phyloP scores from a whole-genome alignment of 2,888 invertebrate genomes.

The Drosophila nr. fundita region DNA sequence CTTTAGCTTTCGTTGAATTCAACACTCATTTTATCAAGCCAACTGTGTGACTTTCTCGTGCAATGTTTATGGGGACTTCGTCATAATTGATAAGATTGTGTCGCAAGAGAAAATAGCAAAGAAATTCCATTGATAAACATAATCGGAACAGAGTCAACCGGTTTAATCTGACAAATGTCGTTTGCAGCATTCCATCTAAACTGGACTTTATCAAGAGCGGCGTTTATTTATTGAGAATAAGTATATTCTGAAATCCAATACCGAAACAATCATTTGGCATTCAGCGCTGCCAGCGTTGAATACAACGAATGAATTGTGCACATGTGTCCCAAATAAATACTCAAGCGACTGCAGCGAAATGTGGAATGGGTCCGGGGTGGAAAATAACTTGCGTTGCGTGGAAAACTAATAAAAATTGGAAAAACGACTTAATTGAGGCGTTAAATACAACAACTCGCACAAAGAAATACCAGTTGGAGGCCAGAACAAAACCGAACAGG shows the following conservation, averaged over 20 bases:
- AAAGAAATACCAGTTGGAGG: conserved; percentile 17
- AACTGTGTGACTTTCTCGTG: conserved; percentile 6
- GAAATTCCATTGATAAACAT: conserved; percentile 37
- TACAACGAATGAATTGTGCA: conserved; percentile 47
- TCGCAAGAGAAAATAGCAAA: conserved; percentile 4
- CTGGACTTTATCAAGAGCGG: conserved; percentile 30
- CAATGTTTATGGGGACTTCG: conserved; percentile 2
- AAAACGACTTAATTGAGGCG: conserved; percentile 73
- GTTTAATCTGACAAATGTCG: conserved; percentile 19
- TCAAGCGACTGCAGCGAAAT: conserved; percentile 11
- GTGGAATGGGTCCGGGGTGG: conserved; percentile 20
- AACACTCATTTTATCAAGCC: background rate
- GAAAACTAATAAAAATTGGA: conserved; percentile 61
- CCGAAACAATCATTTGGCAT: conserved; percentile 55
- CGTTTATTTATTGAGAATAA: conserved; percentile 38
- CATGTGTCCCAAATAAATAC: conserved; percentile 25
- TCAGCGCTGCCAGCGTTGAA: conserved; percentile 11
- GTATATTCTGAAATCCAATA: background rate
- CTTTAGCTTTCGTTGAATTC: background rate
- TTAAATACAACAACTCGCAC: conserved; percentile 56
- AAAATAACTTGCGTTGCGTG: conserved; percentile 48
- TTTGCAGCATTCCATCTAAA: conserved; percentile 23
- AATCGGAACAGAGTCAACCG: conserved; percentile 1
- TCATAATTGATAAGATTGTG: conserved; percentile 28
- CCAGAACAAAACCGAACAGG: background rate